These are phyloP conservation scores for Drosophila ambigua DNA, from an alignment of 1,140 invertebrate genomes.

Conservation along the genomic window DNA sequence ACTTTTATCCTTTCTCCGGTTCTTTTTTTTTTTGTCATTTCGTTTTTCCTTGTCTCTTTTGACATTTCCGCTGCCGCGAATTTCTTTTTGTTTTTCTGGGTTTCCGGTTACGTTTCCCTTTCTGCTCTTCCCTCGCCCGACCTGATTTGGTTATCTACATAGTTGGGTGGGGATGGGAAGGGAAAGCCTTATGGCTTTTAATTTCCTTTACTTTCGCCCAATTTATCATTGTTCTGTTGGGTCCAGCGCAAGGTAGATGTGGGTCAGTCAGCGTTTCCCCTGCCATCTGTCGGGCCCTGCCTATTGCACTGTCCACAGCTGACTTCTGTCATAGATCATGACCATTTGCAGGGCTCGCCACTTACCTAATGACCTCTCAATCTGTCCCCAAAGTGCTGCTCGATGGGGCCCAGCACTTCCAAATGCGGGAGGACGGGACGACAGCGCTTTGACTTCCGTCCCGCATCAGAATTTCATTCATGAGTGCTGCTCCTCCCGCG, in stretches of 20 bases:
- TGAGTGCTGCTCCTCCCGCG: slow-evolving; percentile 15
- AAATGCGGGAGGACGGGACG: background rate
- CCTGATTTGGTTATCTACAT: slow-evolving; percentile 53
- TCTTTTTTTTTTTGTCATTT: slow-evolving; percentile 33
- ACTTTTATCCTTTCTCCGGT: slow-evolving; percentile 69
- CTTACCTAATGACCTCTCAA: slow-evolving; percentile 77
- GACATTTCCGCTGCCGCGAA: slow-evolving; percentile 58
- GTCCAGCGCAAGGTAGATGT: slow-evolving; percentile 39
- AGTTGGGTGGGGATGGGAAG: slow-evolving; percentile 14
- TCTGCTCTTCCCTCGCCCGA: slow-evolving; percentile 18
- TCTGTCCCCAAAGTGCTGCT: slow-evolving; percentile 71
- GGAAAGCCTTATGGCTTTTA: slow-evolving; percentile 70
- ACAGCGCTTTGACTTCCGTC: slow-evolving; percentile 45
- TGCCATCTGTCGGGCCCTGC: slow-evolving; percentile 16
- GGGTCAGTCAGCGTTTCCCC: slow-evolving; percentile 24
- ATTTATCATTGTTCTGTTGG: slow-evolving; percentile 64
- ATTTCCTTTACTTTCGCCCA: slow-evolving; percentile 71
- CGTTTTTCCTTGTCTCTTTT: slow-evolving; percentile 35
- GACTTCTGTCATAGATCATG: slow-evolving; percentile 60
- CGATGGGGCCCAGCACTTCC: slow-evolving; percentile 2
- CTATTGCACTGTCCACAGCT: too few relatives aligned
- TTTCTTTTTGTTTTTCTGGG: slow-evolving; percentile 28
- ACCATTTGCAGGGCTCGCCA: slow-evolving; percentile 49
- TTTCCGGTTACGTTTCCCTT: slow-evolving; percentile 28
- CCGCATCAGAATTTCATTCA: slow-evolving; percentile 62